These are phyloP conservation scores for Benthosema pterotum DNA, from an alignment of 2,797 vertebrate species.

Conservation along the genomic window DNA sequence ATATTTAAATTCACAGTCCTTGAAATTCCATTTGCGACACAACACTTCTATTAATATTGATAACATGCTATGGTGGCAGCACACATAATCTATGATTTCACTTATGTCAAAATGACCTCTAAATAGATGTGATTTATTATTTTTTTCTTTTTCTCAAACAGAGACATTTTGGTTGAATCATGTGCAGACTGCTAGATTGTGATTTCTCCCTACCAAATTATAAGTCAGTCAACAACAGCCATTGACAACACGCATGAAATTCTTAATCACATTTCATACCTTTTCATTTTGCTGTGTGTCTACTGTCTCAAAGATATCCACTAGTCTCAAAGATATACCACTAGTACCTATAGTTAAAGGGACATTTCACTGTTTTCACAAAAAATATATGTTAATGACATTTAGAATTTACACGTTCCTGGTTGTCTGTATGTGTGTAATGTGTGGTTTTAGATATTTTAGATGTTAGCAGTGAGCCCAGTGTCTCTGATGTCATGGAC, in stretches of 20 bases:
- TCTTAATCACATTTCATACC: not conserved
- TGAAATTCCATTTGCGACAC: conserved; percentile 26
- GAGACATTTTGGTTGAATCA: not conserved
- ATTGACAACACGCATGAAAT: not conserved
- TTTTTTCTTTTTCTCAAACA: not conserved
- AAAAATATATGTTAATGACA: too few relatives aligned
- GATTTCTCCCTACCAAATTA: not conserved
- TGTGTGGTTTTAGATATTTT: too few relatives aligned
- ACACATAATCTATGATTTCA: conserved; percentile 8
- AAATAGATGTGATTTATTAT: not conserved
- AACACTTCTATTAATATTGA: conserved; percentile 20
- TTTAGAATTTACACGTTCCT: too few relatives aligned
- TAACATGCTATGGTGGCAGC: conserved; percentile 7
- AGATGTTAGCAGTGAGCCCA: too few relatives aligned
- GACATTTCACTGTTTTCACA: too few relatives aligned
- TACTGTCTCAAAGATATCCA: too few relatives aligned
- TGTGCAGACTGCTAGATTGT: not conserved
- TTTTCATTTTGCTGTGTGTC: too few relatives aligned
- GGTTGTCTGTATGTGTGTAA: too few relatives aligned
- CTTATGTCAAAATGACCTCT: not conserved
- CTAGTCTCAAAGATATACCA: too few relatives aligned
- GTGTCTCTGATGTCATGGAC: too few relatives aligned
- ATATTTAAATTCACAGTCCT: conserved; percentile 28
- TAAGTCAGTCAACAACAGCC: not conserved
- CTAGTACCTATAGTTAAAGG: too few relatives aligned